Base-by-base conservation (phyloP, 2,888 invertebrate species). In the Agonopterix alstromeriana region DNA sequence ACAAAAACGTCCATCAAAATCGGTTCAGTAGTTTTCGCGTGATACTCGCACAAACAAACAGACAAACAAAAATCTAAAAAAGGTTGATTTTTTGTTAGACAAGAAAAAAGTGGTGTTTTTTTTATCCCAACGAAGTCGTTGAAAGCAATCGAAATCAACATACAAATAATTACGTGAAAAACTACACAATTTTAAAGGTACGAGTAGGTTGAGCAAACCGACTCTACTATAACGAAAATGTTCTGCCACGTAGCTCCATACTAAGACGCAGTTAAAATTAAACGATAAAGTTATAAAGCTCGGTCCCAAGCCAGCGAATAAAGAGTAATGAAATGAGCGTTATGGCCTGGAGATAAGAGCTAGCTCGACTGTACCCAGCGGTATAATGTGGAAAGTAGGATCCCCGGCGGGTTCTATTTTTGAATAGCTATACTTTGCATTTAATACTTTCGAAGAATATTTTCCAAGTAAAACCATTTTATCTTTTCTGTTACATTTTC, bases 301-400 rank as follows among this genome's bases (percentile, higher is more conserved):
- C 27, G 27, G 54, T 52, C 53, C 50, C 46, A n/a, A 12, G 47
- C 40, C 40, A 36, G 41, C 27, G 45, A 48, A 45, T 52, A 55
- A 55, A 52, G 62, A 61, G 60, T 62, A 61, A 68, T 70, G 60
- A 69, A 67, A 70, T 63, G 67, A 64, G 54, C 65, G 66, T 72
- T 69, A 67, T 61, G 62, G 7, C 27, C 5, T 5, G 27, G 55
- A 67, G 65, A 70, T 70, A 67, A 65, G 52, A 46, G 46, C 49
- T 48, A 50, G 45, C 45, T 36, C 36, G 51, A 53, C 44, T 42
- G 46, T 45, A 45, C 52, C 11, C 42, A 47, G 38, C 42, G 43
- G 46, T 51, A 50, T 45, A 42, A 48, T 48, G 45, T 7, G 5
- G 7, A 27, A 27, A 27, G 27, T 27, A 27, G 27, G 27, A 48